Percentiles rank a stretch among this genome's conserved stretches.
Conservation (phyloP, 2,888 invertebrate genomes). For the Stenodema calcarata region DNA sequence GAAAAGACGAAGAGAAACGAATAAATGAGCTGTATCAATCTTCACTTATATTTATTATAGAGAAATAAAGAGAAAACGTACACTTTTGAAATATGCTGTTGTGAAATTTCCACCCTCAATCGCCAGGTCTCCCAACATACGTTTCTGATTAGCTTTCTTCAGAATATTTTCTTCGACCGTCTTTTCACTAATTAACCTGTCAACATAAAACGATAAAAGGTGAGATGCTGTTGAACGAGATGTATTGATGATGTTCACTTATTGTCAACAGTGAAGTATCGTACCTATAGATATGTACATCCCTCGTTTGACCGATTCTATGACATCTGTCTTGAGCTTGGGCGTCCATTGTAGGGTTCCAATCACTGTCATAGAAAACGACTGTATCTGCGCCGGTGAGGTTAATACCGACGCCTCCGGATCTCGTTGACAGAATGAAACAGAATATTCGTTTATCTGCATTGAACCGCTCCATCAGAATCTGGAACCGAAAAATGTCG, state of each 20-base stretch:
- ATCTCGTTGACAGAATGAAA: slow-evolving; percentile 96
- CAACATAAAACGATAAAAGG: slow-evolving; percentile 53
- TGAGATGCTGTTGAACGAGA: too few relatives aligned
- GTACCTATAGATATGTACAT: slow-evolving; percentile 72
- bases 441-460: slow-evolving; percentile 92
- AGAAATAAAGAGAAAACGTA: slow-evolving; percentile 61
- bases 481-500: too few relatives aligned
- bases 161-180: slow-evolving; percentile 99
- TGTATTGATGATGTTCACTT: too few relatives aligned
- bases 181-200: slow-evolving; percentile 90
- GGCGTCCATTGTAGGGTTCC: slow-evolving; percentile 99
- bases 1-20: background rate
- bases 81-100: slow-evolving; percentile 91
- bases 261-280: too few relatives aligned
- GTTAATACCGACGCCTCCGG: slow-evolving; percentile 97
- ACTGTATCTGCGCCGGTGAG: slow-evolving; percentile 98
- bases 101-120: slow-evolving; percentile 99
- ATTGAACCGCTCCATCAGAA: slow-evolving; percentile 97
- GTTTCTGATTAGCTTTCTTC: slow-evolving; percentile 98
- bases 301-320: slow-evolving; percentile 97
- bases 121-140: slow-evolving; percentile 92
- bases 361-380: slow-evolving; percentile 99
- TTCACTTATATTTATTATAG: background rate
- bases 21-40: background rate
- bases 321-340: slow-evolving; percentile 96